Evolutionary conservation across 2,797 vertebrate genomes (phyloP).

Genomic region (Megalops cyprinoides): DNA sequence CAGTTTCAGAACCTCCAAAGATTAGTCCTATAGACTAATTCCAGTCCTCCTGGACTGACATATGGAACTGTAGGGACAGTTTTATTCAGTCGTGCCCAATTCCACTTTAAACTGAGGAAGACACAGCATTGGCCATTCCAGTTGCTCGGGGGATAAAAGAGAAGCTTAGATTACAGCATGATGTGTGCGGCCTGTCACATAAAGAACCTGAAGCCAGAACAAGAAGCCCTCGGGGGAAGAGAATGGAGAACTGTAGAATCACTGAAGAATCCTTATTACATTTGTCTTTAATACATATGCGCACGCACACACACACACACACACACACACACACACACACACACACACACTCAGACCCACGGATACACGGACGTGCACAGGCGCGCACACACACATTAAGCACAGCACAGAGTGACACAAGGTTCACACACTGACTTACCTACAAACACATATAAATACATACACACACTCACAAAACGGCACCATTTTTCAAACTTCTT

Average conservation of each 20-base stretch:
- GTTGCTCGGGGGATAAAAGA: conserved; percentile 30
- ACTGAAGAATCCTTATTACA: background rate
- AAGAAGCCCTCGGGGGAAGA: background rate
- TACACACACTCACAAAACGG: conserved; percentile 22
- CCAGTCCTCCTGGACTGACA: conserved; percentile 7
- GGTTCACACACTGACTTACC: too few species aligned
- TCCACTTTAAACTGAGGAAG: conserved; percentile 52
- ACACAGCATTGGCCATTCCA: conserved; percentile 29
- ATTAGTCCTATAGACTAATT: conserved; percentile 25
- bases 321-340: background rate
- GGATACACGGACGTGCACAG: background rate
- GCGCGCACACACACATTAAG: conserved; percentile 34
- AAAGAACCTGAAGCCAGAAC: conserved; percentile 23
- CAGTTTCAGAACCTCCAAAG: conserved; percentile 16
- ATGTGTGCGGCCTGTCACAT: conserved; percentile 19
- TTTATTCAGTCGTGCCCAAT: conserved; percentile 57
- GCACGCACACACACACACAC: too few species aligned
- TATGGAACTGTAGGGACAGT: conserved; percentile 45
- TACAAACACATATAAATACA: conserved; percentile 33
- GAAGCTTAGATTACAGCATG: conserved; percentile 24
- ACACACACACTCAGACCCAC: conserved; percentile 27
- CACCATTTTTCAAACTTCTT: conserved; percentile 18
- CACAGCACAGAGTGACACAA: too few species aligned
- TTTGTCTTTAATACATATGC: background rate
- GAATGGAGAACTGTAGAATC: background rate